A percentile compares a stretch with the other conserved stretches of the same genome.
Conservation (phyloP, 2,888 invertebrate genomes). For the Carterocephalus palaemon region DNA sequence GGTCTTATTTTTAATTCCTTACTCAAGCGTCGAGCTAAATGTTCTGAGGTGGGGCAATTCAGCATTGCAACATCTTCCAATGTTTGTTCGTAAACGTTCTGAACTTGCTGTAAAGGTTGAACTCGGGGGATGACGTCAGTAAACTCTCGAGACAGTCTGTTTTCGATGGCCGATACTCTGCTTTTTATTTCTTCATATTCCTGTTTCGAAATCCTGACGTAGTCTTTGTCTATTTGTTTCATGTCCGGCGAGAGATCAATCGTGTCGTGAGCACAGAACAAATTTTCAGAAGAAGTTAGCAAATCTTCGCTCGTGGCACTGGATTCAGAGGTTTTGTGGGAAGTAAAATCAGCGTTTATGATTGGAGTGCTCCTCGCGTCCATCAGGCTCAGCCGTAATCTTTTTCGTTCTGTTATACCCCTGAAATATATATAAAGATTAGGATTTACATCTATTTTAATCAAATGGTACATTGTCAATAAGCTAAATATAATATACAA, state of each 20-base stretch:
- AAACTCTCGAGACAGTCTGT: conserved; percentile 84
- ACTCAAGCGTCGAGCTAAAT: conserved; percentile 84
- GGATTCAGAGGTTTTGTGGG: conserved; percentile 62
- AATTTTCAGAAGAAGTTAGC: conserved; percentile 63
- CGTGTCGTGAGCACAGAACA: conserved; percentile 68
- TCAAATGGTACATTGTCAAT: too few relatives aligned
- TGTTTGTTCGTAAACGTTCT: conserved; percentile 86
- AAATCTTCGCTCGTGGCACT: conserved; percentile 68
- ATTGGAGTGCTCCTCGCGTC: conserved; percentile 65
- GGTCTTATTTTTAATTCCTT: conserved; percentile 86
- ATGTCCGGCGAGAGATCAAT: conserved; percentile 64
- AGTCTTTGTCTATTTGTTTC: conserved; percentile 75
- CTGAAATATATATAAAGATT: conserved; percentile 41
- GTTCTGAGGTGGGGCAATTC: conserved; percentile 82
- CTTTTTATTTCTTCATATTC: conserved; percentile 89
- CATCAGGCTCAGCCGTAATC: conserved; percentile 66
- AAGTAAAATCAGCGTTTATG: conserved; percentile 57
- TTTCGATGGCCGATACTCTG: conserved; percentile 85
- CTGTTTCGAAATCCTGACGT: conserved; percentile 84
- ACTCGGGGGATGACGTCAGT: conserved; percentile 68
- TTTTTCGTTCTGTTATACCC: conserved; percentile 67
- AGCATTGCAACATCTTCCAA: conserved; percentile 83
- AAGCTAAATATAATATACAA: too few relatives aligned
- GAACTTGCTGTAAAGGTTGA: conserved; percentile 81
- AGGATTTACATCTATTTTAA: background rate